A percentile compares a stretch with the other conserved stretches of the same genome.
These are phyloP conservation scores for Odontothrips loti DNA, from an alignment of 2,888 invertebrate species.

Conservation along the genomic window DNA sequence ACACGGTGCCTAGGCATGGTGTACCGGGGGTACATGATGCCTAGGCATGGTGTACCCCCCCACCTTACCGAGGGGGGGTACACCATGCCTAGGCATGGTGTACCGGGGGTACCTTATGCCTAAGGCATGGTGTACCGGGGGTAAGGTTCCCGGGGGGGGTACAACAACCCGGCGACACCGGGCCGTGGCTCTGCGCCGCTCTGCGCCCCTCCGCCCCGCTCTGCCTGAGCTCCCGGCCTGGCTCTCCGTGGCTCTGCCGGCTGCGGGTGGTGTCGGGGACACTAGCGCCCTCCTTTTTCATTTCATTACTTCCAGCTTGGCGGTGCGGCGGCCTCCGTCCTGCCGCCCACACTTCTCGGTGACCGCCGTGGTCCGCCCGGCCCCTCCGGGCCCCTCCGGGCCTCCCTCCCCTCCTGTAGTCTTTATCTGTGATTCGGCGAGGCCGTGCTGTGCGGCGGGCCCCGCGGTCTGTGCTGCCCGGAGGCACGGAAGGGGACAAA, in stretches of 20 bases:
- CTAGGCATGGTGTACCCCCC: too few species aligned
- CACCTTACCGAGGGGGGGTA: too few species aligned
- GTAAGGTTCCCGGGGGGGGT: too few species aligned
- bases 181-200: too few species aligned
- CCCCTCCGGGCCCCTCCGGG: neutral
- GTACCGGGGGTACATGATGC: too few species aligned
- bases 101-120: too few species aligned
- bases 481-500: neutral
- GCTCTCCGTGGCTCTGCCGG: neutral
- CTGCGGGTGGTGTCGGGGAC: neutral
- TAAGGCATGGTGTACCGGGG: too few species aligned
- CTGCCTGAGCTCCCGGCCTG: neutral
- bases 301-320: conserved; percentile 9
- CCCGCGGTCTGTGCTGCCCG: too few species aligned
- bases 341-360: neutral
- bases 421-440: neutral
- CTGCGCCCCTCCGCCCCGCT: too few species aligned
- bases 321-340: neutral
- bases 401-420: neutral
- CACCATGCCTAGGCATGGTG: too few species aligned
- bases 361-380: neutral
- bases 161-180: too few species aligned
- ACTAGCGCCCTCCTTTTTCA: neutral
- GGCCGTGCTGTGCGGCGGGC: neutral
- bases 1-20: too few species aligned